Conservation (phyloP, 2,888 invertebrate genomes). For the Gasteruption jaculator region DNA sequence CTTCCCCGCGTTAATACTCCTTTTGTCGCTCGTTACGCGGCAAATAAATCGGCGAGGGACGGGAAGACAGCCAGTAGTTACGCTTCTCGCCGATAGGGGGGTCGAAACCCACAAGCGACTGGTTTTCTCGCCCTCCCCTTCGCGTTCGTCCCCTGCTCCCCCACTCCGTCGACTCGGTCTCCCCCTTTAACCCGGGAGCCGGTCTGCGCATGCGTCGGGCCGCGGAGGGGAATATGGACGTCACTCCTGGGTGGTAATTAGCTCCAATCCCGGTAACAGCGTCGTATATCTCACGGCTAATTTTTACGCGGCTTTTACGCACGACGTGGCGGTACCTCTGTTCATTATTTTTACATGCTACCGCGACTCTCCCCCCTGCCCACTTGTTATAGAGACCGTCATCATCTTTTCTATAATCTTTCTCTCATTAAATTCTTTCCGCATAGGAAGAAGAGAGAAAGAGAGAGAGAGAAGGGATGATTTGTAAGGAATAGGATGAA, state of each 20-base stretch:
- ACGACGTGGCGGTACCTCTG: conserved; percentile 37
- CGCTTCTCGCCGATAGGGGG: conserved; percentile 36
- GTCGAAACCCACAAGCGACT: no score
- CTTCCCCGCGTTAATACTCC: conserved; percentile 14
- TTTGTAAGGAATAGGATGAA: no score
- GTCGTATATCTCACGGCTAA: conserved; percentile 44
- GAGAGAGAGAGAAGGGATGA: no score
- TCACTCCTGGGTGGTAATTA: conserved; percentile 49
- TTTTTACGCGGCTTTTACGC: conserved; percentile 34
- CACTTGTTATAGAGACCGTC: no score
- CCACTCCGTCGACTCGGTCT: no score
- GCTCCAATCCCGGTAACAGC: conserved; percentile 44
- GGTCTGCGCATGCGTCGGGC: no score
- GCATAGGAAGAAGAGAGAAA: no score
- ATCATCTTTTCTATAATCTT: no score
- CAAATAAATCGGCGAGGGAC: conserved; percentile 39
- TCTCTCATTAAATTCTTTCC: no score
- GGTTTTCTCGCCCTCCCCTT: no score
- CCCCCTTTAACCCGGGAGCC: no score
- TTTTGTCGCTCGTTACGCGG: conserved; percentile 33
- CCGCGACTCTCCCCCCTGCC: conserved; percentile 17
- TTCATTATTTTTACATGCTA: conserved; percentile 37
- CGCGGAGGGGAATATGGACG: conserved; percentile 33
- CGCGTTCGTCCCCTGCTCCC: no score
- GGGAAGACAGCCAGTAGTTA: conserved; percentile 29